Evolutionary conservation across 1,140 invertebrate species (phyloP).

Genomic region (Himalopsyche phryganea): DNA sequence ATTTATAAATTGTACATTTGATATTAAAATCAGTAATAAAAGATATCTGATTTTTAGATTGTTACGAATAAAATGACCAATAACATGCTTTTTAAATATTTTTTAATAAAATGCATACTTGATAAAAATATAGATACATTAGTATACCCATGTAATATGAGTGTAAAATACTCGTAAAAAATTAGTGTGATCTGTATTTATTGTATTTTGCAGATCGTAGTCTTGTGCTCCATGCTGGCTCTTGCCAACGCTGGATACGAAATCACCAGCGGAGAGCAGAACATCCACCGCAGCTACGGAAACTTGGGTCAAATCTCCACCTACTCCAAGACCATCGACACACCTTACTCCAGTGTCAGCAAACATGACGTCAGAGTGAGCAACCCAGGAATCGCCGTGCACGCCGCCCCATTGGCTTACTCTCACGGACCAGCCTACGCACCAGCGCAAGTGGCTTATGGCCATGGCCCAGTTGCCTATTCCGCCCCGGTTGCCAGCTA

Average conservation of each 20-base stretch:
- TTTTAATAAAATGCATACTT: too few relatives aligned
- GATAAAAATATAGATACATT: too few relatives aligned
- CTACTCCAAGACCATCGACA: conserved; percentile 62
- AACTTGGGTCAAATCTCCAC: conserved; percentile 63
- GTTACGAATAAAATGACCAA: too few relatives aligned
- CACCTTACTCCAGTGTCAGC: conserved; percentile 65
- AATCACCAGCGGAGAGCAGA: conserved; percentile 58
- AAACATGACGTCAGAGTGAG: conserved; percentile 61
- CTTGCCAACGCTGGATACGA: conserved; percentile 40
- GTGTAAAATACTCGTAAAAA: too few relatives aligned
- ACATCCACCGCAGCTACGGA: conserved; percentile 59
- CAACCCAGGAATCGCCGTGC: conserved; percentile 54
- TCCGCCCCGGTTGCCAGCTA: conserved; percentile 31
- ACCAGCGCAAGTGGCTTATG: conserved; percentile 40
- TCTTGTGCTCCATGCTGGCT: conserved; percentile 45
- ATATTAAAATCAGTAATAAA: too few relatives aligned
- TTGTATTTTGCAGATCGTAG: conserved; percentile 48
- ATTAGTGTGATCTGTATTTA: too few relatives aligned
- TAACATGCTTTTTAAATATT: too few relatives aligned
- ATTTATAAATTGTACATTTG: too few relatives aligned
- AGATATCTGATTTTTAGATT: too few relatives aligned
- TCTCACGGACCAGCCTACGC: conserved; percentile 32
- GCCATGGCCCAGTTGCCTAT: conserved; percentile 44
- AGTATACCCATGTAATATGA: too few relatives aligned
- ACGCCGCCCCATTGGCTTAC: conserved; percentile 27